Conservation (phyloP, 2,888 invertebrate genomes). For the Bugulina stolonifera region DNA sequence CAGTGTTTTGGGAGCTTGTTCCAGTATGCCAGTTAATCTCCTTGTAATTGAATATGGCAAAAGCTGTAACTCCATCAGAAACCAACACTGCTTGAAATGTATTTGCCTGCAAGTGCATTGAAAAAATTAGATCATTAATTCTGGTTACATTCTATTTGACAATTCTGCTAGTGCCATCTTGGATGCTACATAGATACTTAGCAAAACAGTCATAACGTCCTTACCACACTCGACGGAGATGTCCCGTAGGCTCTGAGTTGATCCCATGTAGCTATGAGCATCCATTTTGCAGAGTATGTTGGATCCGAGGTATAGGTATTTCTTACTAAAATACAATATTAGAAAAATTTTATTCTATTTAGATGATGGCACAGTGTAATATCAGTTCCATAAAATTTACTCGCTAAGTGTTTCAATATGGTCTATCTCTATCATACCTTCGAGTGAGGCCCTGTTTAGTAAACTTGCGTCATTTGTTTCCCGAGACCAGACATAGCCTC, state of each 20-base stretch:
- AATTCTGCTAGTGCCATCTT: no score
- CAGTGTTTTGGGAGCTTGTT: not conserved
- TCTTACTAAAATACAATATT: no score
- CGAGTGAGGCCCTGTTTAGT: not conserved
- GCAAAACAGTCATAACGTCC: not conserved
- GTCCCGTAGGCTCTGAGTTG: not conserved
- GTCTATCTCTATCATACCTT: not conserved
- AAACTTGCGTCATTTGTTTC: not conserved
- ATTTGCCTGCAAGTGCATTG: not conserved
- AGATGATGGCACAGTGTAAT: no score
- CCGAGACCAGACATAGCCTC: not conserved
- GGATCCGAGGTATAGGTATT: not conserved
- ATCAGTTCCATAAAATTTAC: no score
- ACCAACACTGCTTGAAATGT: not conserved
- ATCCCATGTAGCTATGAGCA: constrained; percentile 14
- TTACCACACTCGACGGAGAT: not conserved
- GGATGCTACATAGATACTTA: no score
- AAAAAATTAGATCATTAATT: no score
- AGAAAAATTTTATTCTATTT: no score
- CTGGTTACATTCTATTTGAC: no score
- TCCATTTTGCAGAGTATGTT: not conserved
- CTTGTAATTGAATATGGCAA: not conserved
- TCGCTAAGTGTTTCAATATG: no score
- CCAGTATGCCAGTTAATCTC: not conserved
- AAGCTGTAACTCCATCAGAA: not conserved